Percentiles rank a stretch among this genome's conserved stretches.
phyloP scores from a whole-genome alignment of 1,140 invertebrate genomes.

The Zaprionus camerounensis region DNA sequence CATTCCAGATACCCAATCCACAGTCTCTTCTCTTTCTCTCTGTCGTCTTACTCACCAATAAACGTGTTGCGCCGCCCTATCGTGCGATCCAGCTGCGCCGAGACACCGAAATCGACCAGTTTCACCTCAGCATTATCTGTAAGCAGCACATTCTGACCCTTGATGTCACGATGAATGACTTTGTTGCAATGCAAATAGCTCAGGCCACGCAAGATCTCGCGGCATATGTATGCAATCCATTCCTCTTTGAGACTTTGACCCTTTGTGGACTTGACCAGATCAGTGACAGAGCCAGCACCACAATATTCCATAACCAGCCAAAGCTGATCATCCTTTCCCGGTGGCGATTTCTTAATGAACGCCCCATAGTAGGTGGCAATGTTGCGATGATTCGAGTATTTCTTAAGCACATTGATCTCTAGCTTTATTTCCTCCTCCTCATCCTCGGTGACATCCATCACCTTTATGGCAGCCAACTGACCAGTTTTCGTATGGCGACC shows the following conservation, averaged over 20 bases:
- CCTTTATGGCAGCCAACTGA: conserved; percentile 99
- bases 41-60: conserved; percentile 88
- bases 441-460: conserved; percentile 99
- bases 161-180: conserved; percentile 99
- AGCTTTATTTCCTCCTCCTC: conserved; percentile 99
- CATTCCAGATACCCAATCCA: not conserved
- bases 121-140: conserved; percentile 99
- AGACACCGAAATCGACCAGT: conserved; percentile 99
- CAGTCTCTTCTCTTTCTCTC: not conserved
- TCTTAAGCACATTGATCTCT: conserved; percentile 99
- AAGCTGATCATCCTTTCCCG: conserved; percentile 99
- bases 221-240: conserved; percentile 99
- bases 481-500: conserved; percentile 99
- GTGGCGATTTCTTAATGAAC: conserved; percentile 99
- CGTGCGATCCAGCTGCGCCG: conserved; percentile 99
- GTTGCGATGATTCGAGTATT: conserved; percentile 99
- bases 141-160: conserved; percentile 99
- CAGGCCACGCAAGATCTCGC: conserved; percentile 98
- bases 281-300: conserved; percentile 99
- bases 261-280: conserved; percentile 99
- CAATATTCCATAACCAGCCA: conserved; percentile 99
- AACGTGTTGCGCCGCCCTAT: conserved; percentile 99
- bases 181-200: conserved; percentile 99
- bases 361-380: conserved; percentile 99
- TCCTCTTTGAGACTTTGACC: conserved; percentile 99